Evolutionary conservation across 2,113 vertebrate genomes (phyloP).

Genomic region (Electrona antarctica): DNA sequence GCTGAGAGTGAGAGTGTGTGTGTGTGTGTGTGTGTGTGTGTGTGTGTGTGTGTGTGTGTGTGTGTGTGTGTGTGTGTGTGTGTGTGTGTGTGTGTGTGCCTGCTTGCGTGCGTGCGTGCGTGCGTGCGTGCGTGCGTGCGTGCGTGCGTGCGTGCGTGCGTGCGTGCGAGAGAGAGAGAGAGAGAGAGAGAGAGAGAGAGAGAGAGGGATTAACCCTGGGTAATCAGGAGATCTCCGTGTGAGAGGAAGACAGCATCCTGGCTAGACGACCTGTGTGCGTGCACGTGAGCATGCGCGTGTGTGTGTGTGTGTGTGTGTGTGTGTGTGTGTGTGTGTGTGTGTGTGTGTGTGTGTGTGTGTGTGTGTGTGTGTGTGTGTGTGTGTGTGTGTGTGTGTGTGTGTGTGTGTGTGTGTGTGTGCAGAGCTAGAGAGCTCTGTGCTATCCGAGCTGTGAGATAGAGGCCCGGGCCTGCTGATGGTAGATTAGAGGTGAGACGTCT

Average conservation of each 20-base stretch:
- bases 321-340: neutral
- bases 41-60: neutral
- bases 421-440: slow-evolving; percentile 28
- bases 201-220: slow-evolving; percentile 39
- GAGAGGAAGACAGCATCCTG: slow-evolving; percentile 54
- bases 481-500: slow-evolving; percentile 75
- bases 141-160: neutral
- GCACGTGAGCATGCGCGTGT: too few species aligned
- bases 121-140: neutral
- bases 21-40: neutral
- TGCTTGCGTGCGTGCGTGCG: neutral
- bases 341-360: neutral
- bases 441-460: slow-evolving; percentile 57
- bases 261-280: slow-evolving; percentile 35
- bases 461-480: slow-evolving; percentile 62
- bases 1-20: neutral
- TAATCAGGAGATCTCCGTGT: slow-evolving; percentile 59
- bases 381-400: neutral
- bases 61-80: neutral
- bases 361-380: neutral
- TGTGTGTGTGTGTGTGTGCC: neutral
- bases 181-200: too few species aligned
- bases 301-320: neutral
- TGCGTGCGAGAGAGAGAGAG: too few species aligned
- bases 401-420: slow-evolving; percentile 1